Conservation (phyloP, 1,140 invertebrate genomes). For the Hypsibius dujardini region DNA sequence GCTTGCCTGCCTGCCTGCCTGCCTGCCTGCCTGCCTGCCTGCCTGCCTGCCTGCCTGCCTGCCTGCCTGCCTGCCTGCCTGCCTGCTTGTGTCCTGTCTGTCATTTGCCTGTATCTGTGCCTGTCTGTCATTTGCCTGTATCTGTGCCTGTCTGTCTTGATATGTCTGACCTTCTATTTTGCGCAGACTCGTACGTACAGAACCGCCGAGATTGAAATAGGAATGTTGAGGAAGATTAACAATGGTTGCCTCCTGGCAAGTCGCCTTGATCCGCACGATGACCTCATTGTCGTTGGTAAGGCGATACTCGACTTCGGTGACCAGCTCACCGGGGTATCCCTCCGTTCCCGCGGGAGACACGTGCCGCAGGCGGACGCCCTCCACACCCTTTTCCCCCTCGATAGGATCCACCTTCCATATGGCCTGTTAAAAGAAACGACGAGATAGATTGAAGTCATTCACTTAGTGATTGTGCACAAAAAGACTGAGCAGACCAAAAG, state of each 20-base stretch:
- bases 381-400: not conserved
- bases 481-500: no score
- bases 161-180: no score
- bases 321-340: constrained; percentile 43
- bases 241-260: constrained; percentile 42
- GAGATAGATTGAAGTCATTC: no score
- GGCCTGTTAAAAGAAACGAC: not conserved
- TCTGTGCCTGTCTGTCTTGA: no score
- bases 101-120: no score
- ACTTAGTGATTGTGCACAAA: no score
- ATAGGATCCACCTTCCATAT: not conserved
- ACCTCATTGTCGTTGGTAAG: constrained; percentile 53
- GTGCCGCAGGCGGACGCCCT: constrained; percentile 28
- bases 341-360: constrained; percentile 61
- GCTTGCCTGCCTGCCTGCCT: no score
- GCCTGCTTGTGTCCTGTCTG: no score
- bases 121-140: no score
- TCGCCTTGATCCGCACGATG: constrained; percentile 50
- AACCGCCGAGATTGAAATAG: constrained; percentile 81
- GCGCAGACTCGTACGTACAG: constrained; percentile 33
- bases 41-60: no score
- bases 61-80: no score
- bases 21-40: no score
- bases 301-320: constrained; percentile 48
- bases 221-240: constrained; percentile 80